These are phyloP conservation scores for Clarias fuscus DNA, from an alignment of 2,797 vertebrate species.

Conservation along the genomic window DNA sequence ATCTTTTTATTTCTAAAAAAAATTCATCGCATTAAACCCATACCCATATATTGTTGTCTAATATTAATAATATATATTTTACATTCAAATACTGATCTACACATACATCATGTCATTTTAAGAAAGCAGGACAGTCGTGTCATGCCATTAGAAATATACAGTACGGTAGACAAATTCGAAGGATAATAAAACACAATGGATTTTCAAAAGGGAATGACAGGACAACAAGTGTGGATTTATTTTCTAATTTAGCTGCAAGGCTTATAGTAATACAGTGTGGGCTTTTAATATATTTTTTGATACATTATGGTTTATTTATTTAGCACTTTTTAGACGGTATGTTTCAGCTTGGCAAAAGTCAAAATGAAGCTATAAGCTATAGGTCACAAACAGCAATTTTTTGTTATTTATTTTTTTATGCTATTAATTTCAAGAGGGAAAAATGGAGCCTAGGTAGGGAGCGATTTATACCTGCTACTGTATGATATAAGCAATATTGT, in stretches of 20 bases:
- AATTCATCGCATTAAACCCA: background rate
- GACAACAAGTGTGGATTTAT: background rate
- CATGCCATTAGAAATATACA: background rate
- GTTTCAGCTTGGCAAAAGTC: background rate
- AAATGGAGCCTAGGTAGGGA: too few relatives aligned
- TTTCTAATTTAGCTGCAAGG: background rate
- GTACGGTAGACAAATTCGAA: background rate
- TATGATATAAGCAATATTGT: too few relatives aligned
- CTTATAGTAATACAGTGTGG: background rate
- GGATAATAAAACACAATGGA: background rate
- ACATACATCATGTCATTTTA: background rate
- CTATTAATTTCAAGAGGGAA: background rate
- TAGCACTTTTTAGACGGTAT: background rate
- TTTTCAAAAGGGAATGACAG: background rate
- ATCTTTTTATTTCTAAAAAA: background rate
- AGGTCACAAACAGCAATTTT: background rate
- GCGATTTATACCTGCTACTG: too few relatives aligned
- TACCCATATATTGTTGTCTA: background rate
- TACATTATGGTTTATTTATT: background rate
- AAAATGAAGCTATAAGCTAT: background rate
- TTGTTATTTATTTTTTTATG: background rate
- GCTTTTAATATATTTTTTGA: background rate
- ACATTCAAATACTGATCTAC: background rate
- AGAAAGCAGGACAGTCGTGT: background rate
- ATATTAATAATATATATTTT: background rate